A percentile compares a stretch with the other conserved stretches of the same genome.
These are phyloP conservation scores for Nephrotoma guestfalica DNA, from an alignment of 2,888 invertebrate genomes.

Conservation along the genomic window DNA sequence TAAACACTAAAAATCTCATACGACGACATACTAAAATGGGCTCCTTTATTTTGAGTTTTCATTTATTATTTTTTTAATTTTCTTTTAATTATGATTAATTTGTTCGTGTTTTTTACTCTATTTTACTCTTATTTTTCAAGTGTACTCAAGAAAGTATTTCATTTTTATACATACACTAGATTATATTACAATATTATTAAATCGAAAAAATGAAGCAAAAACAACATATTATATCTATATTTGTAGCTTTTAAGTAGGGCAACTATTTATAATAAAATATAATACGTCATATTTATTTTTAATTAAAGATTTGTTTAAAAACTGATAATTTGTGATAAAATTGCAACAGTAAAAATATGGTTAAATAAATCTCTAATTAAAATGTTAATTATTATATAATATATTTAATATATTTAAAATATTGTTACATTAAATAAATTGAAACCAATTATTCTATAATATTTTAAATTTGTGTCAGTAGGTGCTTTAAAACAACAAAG, in stretches of 20 bases:
- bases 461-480: constrained; percentile 18
- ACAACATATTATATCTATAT: neutral
- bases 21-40: constrained; percentile 1
- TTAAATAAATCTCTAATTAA: neutral
- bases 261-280: neutral
- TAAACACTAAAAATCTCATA: neutral
- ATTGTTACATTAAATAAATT: constrained; percentile 10
- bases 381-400: constrained; percentile 5
- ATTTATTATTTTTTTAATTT: neutral
- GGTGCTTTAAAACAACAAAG: constrained; percentile 40
- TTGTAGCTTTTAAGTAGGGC: neutral
- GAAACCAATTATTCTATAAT: constrained; percentile 7
- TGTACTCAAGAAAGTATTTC: neutral
- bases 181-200: neutral
- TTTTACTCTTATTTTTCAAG: neutral
- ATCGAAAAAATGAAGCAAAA: neutral
- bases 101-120: neutral
- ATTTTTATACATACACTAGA: neutral
- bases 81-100: neutral
- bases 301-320: neutral
- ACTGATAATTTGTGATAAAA: neutral
- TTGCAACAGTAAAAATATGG: neutral
- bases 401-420: constrained; percentile 5
- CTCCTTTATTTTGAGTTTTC: neutral
- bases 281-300: neutral